A percentile compares a stretch with the other conserved stretches of the same genome.
These are phyloP conservation scores for Drosophila neotestacea DNA, from an alignment of 2,888 invertebrate genomes.

Conservation along the genomic window DNA sequence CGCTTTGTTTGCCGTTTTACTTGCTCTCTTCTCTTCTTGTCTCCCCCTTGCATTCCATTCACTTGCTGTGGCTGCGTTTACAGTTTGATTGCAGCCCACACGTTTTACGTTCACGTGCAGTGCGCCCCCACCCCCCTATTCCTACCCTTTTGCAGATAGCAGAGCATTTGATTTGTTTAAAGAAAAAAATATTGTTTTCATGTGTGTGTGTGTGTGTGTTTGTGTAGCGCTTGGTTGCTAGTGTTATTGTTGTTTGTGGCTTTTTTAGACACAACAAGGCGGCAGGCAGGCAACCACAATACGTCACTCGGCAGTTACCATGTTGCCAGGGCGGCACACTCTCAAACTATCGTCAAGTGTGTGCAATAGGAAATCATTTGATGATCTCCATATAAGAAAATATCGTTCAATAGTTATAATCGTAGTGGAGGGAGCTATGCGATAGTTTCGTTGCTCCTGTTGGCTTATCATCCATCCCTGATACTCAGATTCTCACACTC, in stretches of 20 bases:
- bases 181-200: conserved; percentile 45
- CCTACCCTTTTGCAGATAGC: conserved; percentile 27
- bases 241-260: conserved; percentile 30
- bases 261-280: conserved; percentile 24
- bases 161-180: conserved; percentile 71
- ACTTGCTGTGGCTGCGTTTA: conserved; percentile 66
- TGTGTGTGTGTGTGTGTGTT: conserved; percentile 33
- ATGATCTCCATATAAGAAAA: not conserved
- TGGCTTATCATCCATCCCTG: conserved; percentile 36
- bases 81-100: conserved; percentile 59
- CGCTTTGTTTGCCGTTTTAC: not conserved
- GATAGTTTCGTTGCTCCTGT: conserved; percentile 39
- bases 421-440: not conserved
- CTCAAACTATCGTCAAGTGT: conserved; percentile 15
- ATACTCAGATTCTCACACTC: conserved; percentile 35
- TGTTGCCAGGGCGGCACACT: conserved; percentile 46
- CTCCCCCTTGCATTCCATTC: conserved; percentile 28
- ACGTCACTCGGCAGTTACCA: conserved; percentile 60
- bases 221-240: conserved; percentile 25
- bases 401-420: not conserved
- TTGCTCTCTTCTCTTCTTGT: conserved; percentile 5
- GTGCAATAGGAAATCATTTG: not conserved
- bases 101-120: conserved; percentile 57
- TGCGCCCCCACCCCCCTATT: not conserved
- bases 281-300: conserved; percentile 47